A percentile compares a stretch with the other conserved stretches of the same genome.
phyloP scores from a whole-genome alignment of 2,888 invertebrate species.

The Drosophila prostipennis region DNA sequence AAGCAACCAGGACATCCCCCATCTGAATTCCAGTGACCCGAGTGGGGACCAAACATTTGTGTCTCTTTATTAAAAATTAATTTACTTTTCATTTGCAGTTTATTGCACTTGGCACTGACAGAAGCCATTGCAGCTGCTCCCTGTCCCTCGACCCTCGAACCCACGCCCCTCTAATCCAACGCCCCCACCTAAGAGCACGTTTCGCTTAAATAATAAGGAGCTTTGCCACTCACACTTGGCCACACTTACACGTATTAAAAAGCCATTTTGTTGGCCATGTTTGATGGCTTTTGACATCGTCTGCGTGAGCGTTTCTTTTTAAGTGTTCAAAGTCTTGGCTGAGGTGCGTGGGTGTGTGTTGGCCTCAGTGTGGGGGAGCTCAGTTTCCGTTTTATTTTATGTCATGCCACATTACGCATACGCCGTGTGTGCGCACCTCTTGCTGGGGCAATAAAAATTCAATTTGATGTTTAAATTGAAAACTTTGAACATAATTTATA shows the following conservation, averaged over 20 bases:
- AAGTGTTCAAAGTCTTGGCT: conserved; percentile 46
- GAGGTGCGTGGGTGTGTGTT: conserved; percentile 13
- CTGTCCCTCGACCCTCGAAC: neutral
- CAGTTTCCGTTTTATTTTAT: conserved; percentile 52
- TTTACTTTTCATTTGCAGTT: conserved; percentile 79
- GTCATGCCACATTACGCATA: conserved; percentile 58
- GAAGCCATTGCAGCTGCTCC: conserved; percentile 55
- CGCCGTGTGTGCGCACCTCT: conserved; percentile 48
- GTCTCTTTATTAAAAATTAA: conserved; percentile 77
- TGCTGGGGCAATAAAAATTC: conserved; percentile 58
- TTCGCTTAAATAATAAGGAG: conserved; percentile 64
- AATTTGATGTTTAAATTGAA: conserved; percentile 71
- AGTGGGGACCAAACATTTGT: conserved; percentile 50
- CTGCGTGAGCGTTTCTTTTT: conserved; percentile 42
- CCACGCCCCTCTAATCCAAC: conserved; percentile 10
- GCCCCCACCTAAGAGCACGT: conserved; percentile 24
- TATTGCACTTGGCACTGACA: conserved; percentile 72
- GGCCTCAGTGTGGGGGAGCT: conserved; percentile 2
- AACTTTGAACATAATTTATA: conserved; percentile 48
- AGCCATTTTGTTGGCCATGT: conserved; percentile 71
- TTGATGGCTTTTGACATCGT: conserved; percentile 67
- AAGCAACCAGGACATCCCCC: conserved; percentile 24
- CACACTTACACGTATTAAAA: conserved; percentile 73
- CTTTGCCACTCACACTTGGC: conserved; percentile 45
- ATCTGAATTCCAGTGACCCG: neutral